Evolutionary conservation across 1,140 invertebrate genomes (phyloP).

Genomic region (Musca domestica): DNA sequence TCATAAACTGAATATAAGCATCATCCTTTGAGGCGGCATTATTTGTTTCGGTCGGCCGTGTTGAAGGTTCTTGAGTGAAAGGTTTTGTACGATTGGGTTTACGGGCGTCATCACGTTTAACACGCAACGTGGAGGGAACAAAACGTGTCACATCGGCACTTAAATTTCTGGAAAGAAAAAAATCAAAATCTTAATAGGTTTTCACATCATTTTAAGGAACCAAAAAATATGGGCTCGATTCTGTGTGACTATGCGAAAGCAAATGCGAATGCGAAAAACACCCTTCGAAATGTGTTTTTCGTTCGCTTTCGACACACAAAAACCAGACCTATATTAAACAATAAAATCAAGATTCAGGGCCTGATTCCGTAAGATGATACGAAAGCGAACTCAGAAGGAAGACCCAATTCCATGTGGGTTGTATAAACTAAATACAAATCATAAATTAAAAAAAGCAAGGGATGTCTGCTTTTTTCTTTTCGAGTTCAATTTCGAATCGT

Average conservation of each 20-base stretch:
- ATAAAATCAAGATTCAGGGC: too few species aligned
- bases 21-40: conserved; percentile 86
- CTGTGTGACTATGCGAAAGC: too few species aligned
- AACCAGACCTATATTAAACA: too few species aligned
- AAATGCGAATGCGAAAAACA: too few species aligned
- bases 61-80: conserved; percentile 51
- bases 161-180: conserved; percentile 65
- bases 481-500: not conserved
- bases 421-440: not conserved
- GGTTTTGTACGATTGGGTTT: conserved; percentile 53
- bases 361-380: too few species aligned
- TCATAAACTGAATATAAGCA: conserved; percentile 97
- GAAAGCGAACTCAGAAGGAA: too few species aligned
- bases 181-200: conserved; percentile 23
- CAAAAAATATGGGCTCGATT: too few species aligned
- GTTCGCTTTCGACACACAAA: not conserved
- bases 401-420: too few species aligned
- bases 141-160: conserved; percentile 94
- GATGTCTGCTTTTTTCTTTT: not conserved
- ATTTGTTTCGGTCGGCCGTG: conserved; percentile 52
- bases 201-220: not conserved
- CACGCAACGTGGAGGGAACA: conserved; percentile 85
- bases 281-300: not conserved
- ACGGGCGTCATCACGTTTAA: conserved; percentile 79
- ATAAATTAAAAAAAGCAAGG: not conserved